Evolutionary conservation across 2,888 invertebrate genomes (phyloP).

Genomic region (Mellilla xanthometata): DNA sequence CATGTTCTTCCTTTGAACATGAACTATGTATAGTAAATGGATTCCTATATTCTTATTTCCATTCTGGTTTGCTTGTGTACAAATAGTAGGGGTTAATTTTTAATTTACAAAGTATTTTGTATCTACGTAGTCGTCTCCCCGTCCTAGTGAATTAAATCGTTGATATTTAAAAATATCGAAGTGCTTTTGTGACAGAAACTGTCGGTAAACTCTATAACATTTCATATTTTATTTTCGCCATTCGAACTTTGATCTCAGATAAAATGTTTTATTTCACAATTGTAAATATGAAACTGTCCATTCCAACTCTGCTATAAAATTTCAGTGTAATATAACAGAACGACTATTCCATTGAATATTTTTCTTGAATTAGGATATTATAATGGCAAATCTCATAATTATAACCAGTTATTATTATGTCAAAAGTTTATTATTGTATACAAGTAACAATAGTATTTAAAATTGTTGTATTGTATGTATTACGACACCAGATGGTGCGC

Average conservation of each 20-base stretch:
- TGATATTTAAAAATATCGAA: slow-evolving; percentile 50
- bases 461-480: slow-evolving; percentile 80
- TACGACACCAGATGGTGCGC: slow-evolving; percentile 62
- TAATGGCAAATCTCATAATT: slow-evolving; percentile 62
- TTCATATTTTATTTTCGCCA: background rate
- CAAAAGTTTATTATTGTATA: slow-evolving; percentile 80
- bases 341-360: slow-evolving; percentile 48
- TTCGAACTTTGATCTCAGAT: background rate
- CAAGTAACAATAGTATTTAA: slow-evolving; percentile 76
- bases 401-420: slow-evolving; percentile 79
- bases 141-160: slow-evolving; percentile 42
- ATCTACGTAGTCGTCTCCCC: slow-evolving; percentile 48
- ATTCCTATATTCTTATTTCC: slow-evolving; percentile 12
- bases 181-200: slow-evolving; percentile 75
- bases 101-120: no score
- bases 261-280: slow-evolving; percentile 18
- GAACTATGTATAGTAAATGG: slow-evolving; percentile 22
- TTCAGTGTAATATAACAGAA: slow-evolving; percentile 48
- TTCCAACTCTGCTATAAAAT: slow-evolving; percentile 40
- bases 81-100: slow-evolving; percentile 11
- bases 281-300: slow-evolving; percentile 60
- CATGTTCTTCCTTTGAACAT: slow-evolving; percentile 53
- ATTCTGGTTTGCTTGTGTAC: slow-evolving; percentile 18
- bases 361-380: slow-evolving; percentile 59
- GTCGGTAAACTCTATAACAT: slow-evolving; percentile 48